Base-by-base conservation (phyloP, 2,797 vertebrate species). In the Spinus pinus region DNA sequence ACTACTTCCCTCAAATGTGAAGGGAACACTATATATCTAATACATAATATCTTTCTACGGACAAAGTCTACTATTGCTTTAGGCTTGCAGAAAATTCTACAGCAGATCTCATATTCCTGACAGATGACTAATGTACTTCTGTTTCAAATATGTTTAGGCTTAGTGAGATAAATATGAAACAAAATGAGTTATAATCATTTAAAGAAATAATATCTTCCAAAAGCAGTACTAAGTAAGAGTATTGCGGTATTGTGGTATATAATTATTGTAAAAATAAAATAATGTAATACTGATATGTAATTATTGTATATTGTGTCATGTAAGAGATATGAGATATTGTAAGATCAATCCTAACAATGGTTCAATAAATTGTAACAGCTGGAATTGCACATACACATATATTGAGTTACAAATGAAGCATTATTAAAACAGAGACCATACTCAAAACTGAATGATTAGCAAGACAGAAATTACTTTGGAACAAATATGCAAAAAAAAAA, bases 161-260 rank as follows among this genome's bases (percentile, higher is more conserved):
- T 97, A 93, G 96, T 94, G 94, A 97, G 97, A 97, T 96, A 97
- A 97, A 98, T 97, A 97, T 94, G 97, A 97, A 97, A 94, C 93
- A 98, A 98, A 98, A 97, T 93, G 69, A 97, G 96, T 97, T 97
- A 96, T 95, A 97, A 98, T 93, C 84, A 87, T 98, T 98, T 97
- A 97, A 97, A 97, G 96, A 98, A 95, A 96, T 95, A 94, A 95
- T 97, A 88, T 96, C 97, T 97, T 97, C 97, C 95, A 95, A 97
- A 98, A 98, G 96, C 97, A 97, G 97, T 98, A 97, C 84, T 90
- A 91, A 90, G 65, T 77, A 96, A 95, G 95, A 97, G 93, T 92
- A 97, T 37, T 93, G 92, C 61, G 91, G 89, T 90, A 62, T 54
- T 62, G 33, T 31, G 73, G 57, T 78, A 70, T 56, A 56, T 49